Evolutionary conservation across 2,888 invertebrate genomes (phyloP).

Genomic region (Leptinotarsa peninsularis): DNA sequence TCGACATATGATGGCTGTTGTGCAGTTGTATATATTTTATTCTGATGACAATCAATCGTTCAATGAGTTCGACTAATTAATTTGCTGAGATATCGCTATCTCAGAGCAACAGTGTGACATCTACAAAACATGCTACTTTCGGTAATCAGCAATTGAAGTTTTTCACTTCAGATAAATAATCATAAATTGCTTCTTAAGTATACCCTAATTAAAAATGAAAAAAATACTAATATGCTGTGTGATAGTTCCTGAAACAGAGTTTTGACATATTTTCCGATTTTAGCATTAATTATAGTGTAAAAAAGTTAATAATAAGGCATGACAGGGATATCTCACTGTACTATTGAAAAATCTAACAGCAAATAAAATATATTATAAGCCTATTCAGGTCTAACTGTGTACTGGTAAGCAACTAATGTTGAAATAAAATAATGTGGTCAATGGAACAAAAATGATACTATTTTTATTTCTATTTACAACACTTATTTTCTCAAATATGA

Average conservation of each 20-base stretch:
- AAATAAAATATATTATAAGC: not conserved
- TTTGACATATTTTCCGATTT: not conserved
- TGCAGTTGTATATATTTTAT: too few species aligned
- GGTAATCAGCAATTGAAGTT: too few species aligned
- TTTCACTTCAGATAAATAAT: too few species aligned
- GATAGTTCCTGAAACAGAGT: not conserved
- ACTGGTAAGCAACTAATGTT: not conserved
- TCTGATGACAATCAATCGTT: too few species aligned
- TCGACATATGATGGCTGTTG: too few species aligned
- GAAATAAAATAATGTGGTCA: not conserved
- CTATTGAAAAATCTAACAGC: not conserved
- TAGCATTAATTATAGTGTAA: not conserved
- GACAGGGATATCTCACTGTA: not conserved
- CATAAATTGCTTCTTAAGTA: too few species aligned
- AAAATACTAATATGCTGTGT: too few species aligned
- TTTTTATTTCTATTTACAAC: not conserved
- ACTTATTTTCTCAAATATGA: too few species aligned
- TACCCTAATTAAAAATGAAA: too few species aligned
- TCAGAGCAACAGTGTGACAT: not conserved
- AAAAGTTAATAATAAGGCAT: not conserved
- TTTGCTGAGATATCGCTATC: too few species aligned
- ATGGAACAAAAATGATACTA: not conserved
- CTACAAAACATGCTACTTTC: not conserved
- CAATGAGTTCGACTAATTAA: too few species aligned
- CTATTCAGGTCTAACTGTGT: not conserved